Evolutionary conservation across 2,797 vertebrate species (phyloP), one percentile per base, ranked within the genome.

Genomic region (Caiman crocodilus): DNA sequence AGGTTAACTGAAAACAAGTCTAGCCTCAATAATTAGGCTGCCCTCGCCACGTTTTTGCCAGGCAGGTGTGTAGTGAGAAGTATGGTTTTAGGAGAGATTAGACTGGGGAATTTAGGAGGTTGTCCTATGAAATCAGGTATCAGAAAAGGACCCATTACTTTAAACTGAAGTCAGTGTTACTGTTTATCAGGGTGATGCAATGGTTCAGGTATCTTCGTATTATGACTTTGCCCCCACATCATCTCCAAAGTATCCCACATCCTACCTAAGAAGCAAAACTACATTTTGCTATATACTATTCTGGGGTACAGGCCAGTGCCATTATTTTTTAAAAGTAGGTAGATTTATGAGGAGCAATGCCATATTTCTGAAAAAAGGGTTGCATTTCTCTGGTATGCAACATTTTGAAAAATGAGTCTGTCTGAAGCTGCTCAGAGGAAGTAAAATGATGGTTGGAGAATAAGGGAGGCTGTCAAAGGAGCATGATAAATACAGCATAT

Each of bases 401-500:
- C 71, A 92, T 79, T 77, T 89, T 63, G 92, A 88, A 96, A 92
- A 91, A 67, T 42, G 79, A 94, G 73, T 5, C 26, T 86, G n/a
- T 79, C 86, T 14, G 0, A 83, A 86, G 18, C 79, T 90, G 85
- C 57, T 58, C 15, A 75, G 69, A 90, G 80, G 82, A 94, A 82
- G 61, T 21, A 30, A 89, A 96, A 80, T 90, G 93, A 92, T 12
- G 8, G 83, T 61, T 65, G n/a, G 57, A 92, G 85, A 90, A 90
- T 76, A 92, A 77, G 81, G 55, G 56, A 91, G 69, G 28, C 61
- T 89, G 90, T 94, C 89, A 92, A 64, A 92, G 74, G 11, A 89
- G 57, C 82, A 82, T 95, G 92, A 95, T 87, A 93, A 96, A 90
- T 92, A n/a, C 7, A 91, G 25, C 57, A 18, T 73, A 76, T 94